Percentiles rank a stretch among this genome's conserved stretches.
phyloP scores from a whole-genome alignment of 1,140 invertebrate species.

The Drepana arcuata region DNA sequence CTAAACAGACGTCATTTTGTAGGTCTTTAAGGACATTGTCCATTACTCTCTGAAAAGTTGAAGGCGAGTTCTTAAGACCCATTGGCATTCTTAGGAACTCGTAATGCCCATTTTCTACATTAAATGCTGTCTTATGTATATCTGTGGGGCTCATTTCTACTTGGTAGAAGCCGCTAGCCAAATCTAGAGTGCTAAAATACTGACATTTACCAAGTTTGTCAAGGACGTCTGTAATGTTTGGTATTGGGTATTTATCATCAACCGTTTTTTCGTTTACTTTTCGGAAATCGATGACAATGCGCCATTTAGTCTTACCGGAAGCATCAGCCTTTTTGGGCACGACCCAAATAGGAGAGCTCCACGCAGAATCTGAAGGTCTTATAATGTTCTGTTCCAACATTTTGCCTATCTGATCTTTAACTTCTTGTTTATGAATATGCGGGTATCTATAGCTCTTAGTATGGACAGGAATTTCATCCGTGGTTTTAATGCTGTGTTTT shows the following conservation, averaged over 20 bases:
- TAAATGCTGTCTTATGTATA: constrained; percentile 48
- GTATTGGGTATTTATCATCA: constrained; percentile 66
- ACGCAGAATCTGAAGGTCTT: constrained; percentile 29
- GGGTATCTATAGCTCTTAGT: too few relatives aligned
- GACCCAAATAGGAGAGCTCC: constrained; percentile 42
- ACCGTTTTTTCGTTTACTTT: constrained; percentile 17
- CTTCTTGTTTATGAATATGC: too few relatives aligned
- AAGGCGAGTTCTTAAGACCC: constrained; percentile 48
- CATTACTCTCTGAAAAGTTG: constrained; percentile 59
- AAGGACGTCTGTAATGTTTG: constrained; percentile 54
- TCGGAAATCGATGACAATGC: constrained; percentile 49
- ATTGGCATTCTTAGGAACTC: constrained; percentile 47
- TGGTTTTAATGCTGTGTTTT: too few relatives aligned
- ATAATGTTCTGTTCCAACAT: constrained; percentile 57
- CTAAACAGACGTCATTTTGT: constrained; percentile 25
- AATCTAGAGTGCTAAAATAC: constrained; percentile 36
- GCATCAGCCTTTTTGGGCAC: constrained; percentile 49
- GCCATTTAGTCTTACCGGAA: constrained; percentile 44
- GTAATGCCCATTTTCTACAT: constrained; percentile 46
- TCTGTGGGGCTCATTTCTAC: constrained; percentile 23
- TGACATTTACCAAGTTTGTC: constrained; percentile 29
- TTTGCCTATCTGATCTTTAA: too few relatives aligned
- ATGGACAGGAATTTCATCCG: too few relatives aligned
- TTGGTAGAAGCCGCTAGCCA: constrained; percentile 39
- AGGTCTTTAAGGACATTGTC: constrained; percentile 29